Percentiles rank a stretch among this genome's conserved stretches.
phyloP scores from a whole-genome alignment of 2,113 vertebrate genomes.

The Microtus oregoni region DNA sequence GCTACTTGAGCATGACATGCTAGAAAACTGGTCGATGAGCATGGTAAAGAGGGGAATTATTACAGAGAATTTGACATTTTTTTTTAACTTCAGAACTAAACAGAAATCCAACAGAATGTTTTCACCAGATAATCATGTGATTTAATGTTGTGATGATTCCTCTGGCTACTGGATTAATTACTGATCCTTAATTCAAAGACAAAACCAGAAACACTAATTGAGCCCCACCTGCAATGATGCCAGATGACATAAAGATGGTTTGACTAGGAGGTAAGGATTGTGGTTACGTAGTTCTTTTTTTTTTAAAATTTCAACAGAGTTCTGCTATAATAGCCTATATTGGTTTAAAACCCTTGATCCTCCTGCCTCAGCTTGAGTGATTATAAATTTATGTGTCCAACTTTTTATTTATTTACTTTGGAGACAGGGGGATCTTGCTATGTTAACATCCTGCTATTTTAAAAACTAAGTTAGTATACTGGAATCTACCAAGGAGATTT shows the following conservation, averaged over 20 bases:
- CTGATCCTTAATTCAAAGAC: rapidly evolving
- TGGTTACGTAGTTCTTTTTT: neutral
- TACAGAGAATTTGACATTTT: neutral
- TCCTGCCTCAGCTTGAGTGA: neutral
- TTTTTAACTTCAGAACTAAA: neutral
- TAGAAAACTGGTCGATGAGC: neutral
- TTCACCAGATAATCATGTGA: neutral
- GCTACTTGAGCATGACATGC: neutral
- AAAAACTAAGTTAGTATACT: constrained; percentile 7
- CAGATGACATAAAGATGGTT: neutral
- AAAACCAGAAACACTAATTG: constrained; percentile 3
- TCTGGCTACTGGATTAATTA: neutral
- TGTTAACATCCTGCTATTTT: neutral
- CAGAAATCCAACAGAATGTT: no score
- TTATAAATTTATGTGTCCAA: neutral
- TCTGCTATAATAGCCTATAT: neutral
- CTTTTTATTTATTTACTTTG: no score
- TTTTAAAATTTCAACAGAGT: neutral
- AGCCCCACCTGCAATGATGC: neutral
- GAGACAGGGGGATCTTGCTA: neutral
- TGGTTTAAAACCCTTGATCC: neutral
- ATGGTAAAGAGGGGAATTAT: neutral
- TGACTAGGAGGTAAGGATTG: neutral
- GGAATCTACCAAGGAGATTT: constrained; percentile 38
- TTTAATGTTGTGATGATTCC: neutral